Percentiles rank a stretch among this genome's conserved stretches.
phyloP scores from a whole-genome alignment of 2,888 invertebrate genomes.

The Orthosia gothica region DNA sequence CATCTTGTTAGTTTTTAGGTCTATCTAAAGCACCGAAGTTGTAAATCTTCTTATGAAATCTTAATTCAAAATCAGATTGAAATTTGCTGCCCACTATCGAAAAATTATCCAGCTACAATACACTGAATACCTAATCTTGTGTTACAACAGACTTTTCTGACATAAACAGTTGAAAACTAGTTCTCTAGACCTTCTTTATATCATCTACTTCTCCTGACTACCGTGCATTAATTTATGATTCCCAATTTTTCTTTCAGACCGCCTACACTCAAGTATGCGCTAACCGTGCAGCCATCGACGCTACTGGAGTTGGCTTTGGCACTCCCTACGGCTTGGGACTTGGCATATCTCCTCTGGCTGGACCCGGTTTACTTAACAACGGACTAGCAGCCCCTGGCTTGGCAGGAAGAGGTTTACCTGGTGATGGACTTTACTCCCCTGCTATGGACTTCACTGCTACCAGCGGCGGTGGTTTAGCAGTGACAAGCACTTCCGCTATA shows the following conservation, averaged over 20 bases:
- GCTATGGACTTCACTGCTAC: constrained; percentile 71
- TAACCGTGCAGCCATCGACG: constrained; percentile 50
- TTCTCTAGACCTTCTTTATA: not conserved
- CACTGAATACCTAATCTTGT: no score
- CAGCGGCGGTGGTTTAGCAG: constrained; percentile 75
- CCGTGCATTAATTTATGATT: not conserved
- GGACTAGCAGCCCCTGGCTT: constrained; percentile 27
- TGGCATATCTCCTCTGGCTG: constrained; percentile 35
- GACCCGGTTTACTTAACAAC: constrained; percentile 28
- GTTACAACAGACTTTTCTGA: no score
- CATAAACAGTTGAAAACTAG: not conserved
- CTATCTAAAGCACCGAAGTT: no score
- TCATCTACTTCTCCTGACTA: not conserved
- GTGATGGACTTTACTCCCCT: constrained; percentile 40
- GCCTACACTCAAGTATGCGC: constrained; percentile 59
- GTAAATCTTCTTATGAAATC: no score
- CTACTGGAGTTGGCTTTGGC: constrained; percentile 37
- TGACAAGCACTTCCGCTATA: constrained; percentile 74
- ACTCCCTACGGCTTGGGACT: constrained; percentile 23
- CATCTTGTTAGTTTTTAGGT: no score
- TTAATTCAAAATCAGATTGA: no score
- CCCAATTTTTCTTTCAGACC: constrained; percentile 44
- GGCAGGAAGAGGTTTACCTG: constrained; percentile 32
- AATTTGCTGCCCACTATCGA: no score
- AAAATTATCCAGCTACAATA: no score